Evolutionary conservation across 2,888 invertebrate genomes (phyloP), one percentile per base, ranked within the genome.

Genomic region (Coremacera marginata): DNA sequence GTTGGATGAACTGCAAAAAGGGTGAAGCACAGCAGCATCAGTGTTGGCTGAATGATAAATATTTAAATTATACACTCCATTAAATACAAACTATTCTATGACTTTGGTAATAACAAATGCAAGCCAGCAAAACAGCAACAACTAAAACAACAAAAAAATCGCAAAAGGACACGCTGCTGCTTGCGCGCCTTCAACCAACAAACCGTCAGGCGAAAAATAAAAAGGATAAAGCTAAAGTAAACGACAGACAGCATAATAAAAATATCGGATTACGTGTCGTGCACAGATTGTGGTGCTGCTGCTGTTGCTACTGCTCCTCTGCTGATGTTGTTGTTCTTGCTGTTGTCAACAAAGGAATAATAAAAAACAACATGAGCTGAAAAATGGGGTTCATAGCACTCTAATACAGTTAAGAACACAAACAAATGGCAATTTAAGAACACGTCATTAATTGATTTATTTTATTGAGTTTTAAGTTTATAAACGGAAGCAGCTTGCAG

Each of bases 21-120:
- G 11, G 34, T 37, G 19, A 65, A 44, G 65, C 19, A 31, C 11
- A 67, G 16, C 5, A 22, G 31, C 37, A 25, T n/a, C 55, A 44
- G 71, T 71, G 60, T 57, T 71, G 71, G n/a, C 71, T 57, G 31
- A 22, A 72, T 65, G 65, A 74, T 51, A 63, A 49, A 74, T 65
- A 52, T 74, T 63, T 51, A 60, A 75, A 75, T 75, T 51, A 60
- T 70, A 60, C 68, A 68, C 57, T 68, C 62, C 67, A 75, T 75
- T 75, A 75, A 52, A 75, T 55, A 14, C 22, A 68, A 49, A 65
- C 25, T 62, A 72, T 60, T 11, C 49, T n/a, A 44, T 44, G 44
- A 44, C 44, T 44, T 44, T 19, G 9, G n/a, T n/a, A n/a, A n/a
- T 34, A 55, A 49, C 22, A 9, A 68, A 44, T 25, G 27, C 68